These are phyloP conservation scores for Apodemia zela DNA, from an alignment of 2,888 invertebrate species.

Conservation along the genomic window DNA sequence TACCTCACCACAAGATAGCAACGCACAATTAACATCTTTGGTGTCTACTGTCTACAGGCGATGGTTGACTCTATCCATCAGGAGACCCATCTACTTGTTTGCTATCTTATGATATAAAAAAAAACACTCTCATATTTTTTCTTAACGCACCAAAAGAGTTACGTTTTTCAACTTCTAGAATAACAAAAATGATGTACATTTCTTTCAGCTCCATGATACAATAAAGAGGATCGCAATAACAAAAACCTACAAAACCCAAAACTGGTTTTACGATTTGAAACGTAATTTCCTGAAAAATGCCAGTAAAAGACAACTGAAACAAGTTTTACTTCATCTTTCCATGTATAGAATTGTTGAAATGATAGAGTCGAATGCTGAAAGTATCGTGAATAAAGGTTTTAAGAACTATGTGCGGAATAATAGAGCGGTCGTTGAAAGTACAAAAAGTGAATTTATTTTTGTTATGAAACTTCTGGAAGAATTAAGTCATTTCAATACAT, in stretches of 20 bases:
- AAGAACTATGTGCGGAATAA: constrained; percentile 40
- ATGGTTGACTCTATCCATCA: too few species aligned
- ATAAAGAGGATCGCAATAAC: constrained; percentile 48
- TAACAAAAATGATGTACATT: too few species aligned
- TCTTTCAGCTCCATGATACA: constrained; percentile 56
- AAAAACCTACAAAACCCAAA: constrained; percentile 47
- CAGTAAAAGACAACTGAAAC: constrained; percentile 38
- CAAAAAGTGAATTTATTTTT: constrained; percentile 43
- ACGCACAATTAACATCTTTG: too few species aligned
- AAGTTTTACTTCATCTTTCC: constrained; percentile 49
- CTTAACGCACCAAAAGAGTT: too few species aligned
- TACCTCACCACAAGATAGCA: too few species aligned
- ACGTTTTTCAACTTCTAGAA: too few species aligned
- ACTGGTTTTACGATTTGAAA: constrained; percentile 52
- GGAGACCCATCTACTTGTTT: too few species aligned
- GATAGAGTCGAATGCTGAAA: constrained; percentile 45
- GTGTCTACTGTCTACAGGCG: too few species aligned
- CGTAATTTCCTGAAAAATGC: constrained; percentile 42
- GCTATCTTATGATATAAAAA: too few species aligned
- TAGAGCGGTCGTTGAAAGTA: constrained; percentile 36
- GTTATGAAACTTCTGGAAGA: constrained; percentile 44
- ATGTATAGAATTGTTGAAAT: constrained; percentile 43
- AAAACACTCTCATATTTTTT: too few species aligned
- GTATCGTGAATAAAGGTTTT: constrained; percentile 42
- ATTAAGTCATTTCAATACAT: constrained; percentile 17